Conservation (phyloP, 1,140 invertebrate genomes). For the Caerostris darwini region DNA sequence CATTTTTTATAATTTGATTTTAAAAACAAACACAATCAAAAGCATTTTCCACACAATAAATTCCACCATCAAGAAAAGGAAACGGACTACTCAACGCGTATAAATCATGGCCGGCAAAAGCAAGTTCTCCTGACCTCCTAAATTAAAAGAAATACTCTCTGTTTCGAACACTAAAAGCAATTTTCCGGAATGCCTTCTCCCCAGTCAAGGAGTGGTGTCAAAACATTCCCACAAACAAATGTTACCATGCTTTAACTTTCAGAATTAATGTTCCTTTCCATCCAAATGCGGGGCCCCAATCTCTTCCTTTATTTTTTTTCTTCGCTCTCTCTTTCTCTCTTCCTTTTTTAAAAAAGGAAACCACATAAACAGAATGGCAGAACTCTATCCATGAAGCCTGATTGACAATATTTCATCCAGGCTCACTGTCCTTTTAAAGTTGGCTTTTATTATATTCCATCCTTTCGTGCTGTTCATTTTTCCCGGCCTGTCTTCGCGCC, state of each 20-base stretch:
- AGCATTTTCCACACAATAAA: background rate
- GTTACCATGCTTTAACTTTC: background rate
- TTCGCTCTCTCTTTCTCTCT: no score
- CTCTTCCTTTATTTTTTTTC: no score
- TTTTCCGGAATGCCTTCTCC: background rate
- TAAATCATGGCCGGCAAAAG: background rate
- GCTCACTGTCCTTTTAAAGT: background rate
- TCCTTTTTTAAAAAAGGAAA: background rate
- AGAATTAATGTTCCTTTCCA: constrained; percentile 19
- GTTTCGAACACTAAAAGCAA: background rate
- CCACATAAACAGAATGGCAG: constrained; percentile 10
- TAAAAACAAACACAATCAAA: background rate
- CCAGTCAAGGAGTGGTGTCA: background rate
- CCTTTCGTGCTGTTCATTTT: background rate
- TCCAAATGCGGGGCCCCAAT: background rate
- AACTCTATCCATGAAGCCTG: background rate
- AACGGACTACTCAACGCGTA: background rate
- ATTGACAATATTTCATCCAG: constrained; percentile 41
- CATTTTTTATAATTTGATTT: background rate
- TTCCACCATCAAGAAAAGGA: background rate
- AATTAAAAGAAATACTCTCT: background rate
- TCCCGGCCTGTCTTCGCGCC: background rate
- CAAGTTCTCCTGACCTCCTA: background rate
- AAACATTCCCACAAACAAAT: constrained; percentile 27
- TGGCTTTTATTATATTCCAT: constrained; percentile 14